These are phyloP conservation scores for Hecatera dysodea DNA, from an alignment of 2,888 invertebrate genomes.

Conservation along the genomic window DNA sequence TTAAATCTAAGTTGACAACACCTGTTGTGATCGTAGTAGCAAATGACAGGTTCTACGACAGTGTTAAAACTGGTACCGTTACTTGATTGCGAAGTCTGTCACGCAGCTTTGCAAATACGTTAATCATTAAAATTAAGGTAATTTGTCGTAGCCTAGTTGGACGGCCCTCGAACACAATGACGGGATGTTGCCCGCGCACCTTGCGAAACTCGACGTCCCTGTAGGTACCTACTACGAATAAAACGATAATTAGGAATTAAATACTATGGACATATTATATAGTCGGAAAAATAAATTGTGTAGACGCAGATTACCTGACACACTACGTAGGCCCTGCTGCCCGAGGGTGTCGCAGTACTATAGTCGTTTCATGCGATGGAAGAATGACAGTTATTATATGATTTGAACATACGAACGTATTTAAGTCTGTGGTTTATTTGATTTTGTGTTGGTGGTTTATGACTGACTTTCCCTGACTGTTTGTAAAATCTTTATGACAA, in stretches of 20 bases:
- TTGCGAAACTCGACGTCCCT: slow-evolving; percentile 52
- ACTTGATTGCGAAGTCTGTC: slow-evolving; percentile 55
- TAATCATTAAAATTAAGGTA: slow-evolving; percentile 64
- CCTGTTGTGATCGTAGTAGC: neutral
- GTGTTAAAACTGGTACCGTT: slow-evolving; percentile 37
- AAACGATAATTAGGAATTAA: slow-evolving; percentile 30
- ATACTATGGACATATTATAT: neutral
- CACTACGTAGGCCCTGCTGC: neutral
- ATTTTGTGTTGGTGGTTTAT: neutral
- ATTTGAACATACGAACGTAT: neutral
- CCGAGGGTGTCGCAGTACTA: neutral
- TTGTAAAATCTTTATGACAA: neutral
- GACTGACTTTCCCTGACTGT: neutral
- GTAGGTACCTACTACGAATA: slow-evolving; percentile 6
- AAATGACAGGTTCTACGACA: slow-evolving; percentile 13
- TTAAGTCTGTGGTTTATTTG: neutral
- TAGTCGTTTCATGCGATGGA: neutral
- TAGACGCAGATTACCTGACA: neutral
- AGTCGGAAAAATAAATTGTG: neutral
- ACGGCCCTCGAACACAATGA: slow-evolving; percentile 61
- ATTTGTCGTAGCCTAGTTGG: slow-evolving; percentile 53
- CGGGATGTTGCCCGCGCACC: slow-evolving; percentile 64
- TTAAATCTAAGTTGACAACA: neutral
- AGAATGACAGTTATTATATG: too few relatives aligned
- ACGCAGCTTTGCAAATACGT: slow-evolving; percentile 64